These are phyloP conservation scores for Artemia sinica DNA, from an alignment of 2,888 invertebrate genomes.

Conservation along the genomic window DNA sequence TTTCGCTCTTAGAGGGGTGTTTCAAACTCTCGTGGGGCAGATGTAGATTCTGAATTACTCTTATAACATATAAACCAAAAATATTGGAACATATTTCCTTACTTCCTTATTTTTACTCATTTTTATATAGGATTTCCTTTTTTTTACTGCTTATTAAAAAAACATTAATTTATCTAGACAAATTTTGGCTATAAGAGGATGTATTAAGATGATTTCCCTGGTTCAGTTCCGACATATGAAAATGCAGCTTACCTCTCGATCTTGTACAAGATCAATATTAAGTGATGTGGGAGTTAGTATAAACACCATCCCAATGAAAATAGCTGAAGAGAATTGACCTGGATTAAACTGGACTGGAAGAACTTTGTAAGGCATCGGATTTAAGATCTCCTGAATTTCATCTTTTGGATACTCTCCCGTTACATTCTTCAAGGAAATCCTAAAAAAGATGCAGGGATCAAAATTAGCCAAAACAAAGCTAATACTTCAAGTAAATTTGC, in stretches of 20 bases:
- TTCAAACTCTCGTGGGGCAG: too few species aligned
- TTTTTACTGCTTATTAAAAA: conserved; percentile 17
- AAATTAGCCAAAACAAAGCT: too few species aligned
- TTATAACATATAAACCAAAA: too few species aligned
- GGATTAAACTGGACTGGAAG: conserved; percentile 53
- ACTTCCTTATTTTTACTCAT: too few species aligned
- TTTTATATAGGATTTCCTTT: neutral
- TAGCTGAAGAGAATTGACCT: conserved; percentile 51
- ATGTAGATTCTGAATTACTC: too few species aligned
- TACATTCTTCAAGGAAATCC: neutral
- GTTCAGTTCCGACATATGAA: neutral
- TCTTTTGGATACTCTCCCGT: conserved; percentile 37
- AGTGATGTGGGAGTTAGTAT: conserved; percentile 56
- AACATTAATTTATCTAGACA: conserved; percentile 18
- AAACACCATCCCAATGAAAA: conserved; percentile 63
- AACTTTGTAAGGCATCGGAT: conserved; percentile 54
- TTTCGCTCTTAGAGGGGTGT: too few species aligned
- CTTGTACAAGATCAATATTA: conserved; percentile 61
- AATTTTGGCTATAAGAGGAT: too few species aligned
- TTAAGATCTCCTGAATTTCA: conserved; percentile 37
- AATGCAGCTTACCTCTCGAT: conserved; percentile 47
- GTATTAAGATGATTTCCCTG: too few species aligned
- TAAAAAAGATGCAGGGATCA: neutral
- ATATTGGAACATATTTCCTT: too few species aligned
- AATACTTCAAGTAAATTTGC: too few species aligned